phyloP scores from a whole-genome alignment of 2,797 vertebrate species.

The Pseudocheirus occidentalis region DNA sequence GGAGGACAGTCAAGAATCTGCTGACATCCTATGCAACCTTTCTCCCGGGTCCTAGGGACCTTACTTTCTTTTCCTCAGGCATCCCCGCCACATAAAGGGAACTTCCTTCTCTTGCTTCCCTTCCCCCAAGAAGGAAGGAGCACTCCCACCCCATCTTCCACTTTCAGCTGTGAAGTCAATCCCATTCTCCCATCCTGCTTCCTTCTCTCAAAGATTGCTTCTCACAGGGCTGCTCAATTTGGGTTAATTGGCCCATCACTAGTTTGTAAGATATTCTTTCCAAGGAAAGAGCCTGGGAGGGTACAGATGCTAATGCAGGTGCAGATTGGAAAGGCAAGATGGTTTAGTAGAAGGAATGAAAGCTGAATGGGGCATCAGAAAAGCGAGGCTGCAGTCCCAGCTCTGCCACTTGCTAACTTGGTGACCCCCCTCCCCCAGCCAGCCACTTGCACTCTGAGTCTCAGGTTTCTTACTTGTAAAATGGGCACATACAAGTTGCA shows the following conservation, averaged over 20 bases:
- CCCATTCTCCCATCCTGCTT: neutral
- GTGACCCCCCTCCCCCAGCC: neutral
- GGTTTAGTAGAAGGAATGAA: neutral
- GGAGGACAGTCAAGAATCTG: neutral
- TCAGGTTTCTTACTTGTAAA: neutral
- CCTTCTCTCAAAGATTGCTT: neutral
- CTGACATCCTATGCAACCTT: neutral
- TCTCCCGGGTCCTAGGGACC: neutral
- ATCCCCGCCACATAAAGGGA: neutral
- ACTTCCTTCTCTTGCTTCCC: neutral
- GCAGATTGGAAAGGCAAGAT: neutral
- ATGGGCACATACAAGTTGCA: neutral
- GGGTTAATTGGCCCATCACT: neutral
- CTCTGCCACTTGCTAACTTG: neutral
- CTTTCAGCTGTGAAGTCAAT: neutral
- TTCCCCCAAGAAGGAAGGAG: neutral
- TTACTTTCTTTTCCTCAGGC: neutral
- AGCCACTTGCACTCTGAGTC: too few species aligned
- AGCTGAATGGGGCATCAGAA: neutral
- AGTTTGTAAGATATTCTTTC: neutral
- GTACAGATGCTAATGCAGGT: neutral
- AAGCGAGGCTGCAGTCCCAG: neutral
- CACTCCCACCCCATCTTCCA: neutral
- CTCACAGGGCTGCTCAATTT: neutral
- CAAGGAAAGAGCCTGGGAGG: neutral